A percentile compares a stretch with the other conserved stretches of the same genome.
Evolutionary conservation across 1,140 invertebrate species (phyloP).

Genomic region (Heliconius melpomene): DNA sequence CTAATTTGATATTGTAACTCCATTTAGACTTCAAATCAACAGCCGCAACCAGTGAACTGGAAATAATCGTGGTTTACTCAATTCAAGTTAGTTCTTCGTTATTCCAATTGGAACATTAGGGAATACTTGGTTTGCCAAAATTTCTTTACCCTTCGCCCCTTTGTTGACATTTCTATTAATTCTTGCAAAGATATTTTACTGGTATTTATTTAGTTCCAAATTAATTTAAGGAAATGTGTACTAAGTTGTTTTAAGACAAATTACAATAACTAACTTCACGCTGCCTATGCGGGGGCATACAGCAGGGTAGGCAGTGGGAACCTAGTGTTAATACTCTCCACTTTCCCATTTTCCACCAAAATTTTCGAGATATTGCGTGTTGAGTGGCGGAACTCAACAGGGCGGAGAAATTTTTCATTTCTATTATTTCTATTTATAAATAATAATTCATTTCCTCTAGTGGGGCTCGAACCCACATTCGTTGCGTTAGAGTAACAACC

Average conservation of each 20-base stretch:
- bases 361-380: too few relatives aligned
- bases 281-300: too few relatives aligned
- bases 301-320: too few relatives aligned
- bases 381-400: too few relatives aligned
- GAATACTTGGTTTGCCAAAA: slow-evolving; percentile 17
- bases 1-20: slow-evolving; percentile 23
- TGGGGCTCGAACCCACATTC: too few relatives aligned
- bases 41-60: slow-evolving; percentile 16
- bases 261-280: too few relatives aligned
- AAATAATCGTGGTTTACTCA: slow-evolving; percentile 17
- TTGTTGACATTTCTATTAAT: slow-evolving; percentile 23
- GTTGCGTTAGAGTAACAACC: too few relatives aligned
- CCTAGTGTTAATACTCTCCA: too few relatives aligned
- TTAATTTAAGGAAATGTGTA: slow-evolving; percentile 17
- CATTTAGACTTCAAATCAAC: slow-evolving; percentile 26
- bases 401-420: too few relatives aligned
- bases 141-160: slow-evolving; percentile 19
- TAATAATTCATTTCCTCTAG: too few relatives aligned
- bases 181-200: not conserved
- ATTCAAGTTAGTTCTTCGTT: slow-evolving; percentile 5
- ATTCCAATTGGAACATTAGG: not conserved
- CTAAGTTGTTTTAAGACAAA: slow-evolving; percentile 9
- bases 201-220: slow-evolving; percentile 20
- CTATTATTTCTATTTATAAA: too few relatives aligned
- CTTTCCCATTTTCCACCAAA: too few relatives aligned